Conservation (phyloP, 2,113 vertebrate genomes). For the Leucoraja erinaceus region DNA sequence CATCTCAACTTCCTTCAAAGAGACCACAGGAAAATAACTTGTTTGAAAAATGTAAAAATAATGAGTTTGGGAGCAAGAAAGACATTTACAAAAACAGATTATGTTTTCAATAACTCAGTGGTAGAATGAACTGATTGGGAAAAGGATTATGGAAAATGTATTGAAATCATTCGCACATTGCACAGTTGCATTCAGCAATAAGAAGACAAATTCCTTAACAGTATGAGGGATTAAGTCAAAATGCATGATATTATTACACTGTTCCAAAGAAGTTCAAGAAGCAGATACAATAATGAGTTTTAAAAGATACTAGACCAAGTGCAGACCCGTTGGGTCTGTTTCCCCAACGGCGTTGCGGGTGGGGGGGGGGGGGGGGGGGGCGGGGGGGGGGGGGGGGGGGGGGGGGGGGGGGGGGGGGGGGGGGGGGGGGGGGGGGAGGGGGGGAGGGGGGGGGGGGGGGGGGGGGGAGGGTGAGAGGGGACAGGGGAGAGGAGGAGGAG, state of each 20-base stretch:
- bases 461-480: too few relatives aligned
- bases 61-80: neutral
- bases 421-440: too few relatives aligned
- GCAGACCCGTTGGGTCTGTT: too few relatives aligned
- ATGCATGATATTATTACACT: neutral
- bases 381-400: too few relatives aligned
- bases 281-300: too few relatives aligned
- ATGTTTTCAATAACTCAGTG: neutral
- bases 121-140: neutral
- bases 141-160: constrained; percentile 1
- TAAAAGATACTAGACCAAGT: too few relatives aligned
- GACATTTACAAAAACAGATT: neutral
- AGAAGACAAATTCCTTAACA: neutral
- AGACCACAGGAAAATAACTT: neutral
- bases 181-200: neutral
- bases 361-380: too few relatives aligned
- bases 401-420: too few relatives aligned
- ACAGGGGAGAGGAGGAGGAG: too few relatives aligned
- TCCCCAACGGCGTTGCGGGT: too few relatives aligned
- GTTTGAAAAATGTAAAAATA: neutral
- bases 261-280: neutral
- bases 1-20: neutral
- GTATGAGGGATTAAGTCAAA: neutral
- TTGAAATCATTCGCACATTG: neutral
- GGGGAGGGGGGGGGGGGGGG: too few relatives aligned